These are phyloP conservation scores for Apostichopus japonicus DNA, from an alignment of 35 echinoderm and acorn worm genomes.

Conservation along the genomic window DNA sequence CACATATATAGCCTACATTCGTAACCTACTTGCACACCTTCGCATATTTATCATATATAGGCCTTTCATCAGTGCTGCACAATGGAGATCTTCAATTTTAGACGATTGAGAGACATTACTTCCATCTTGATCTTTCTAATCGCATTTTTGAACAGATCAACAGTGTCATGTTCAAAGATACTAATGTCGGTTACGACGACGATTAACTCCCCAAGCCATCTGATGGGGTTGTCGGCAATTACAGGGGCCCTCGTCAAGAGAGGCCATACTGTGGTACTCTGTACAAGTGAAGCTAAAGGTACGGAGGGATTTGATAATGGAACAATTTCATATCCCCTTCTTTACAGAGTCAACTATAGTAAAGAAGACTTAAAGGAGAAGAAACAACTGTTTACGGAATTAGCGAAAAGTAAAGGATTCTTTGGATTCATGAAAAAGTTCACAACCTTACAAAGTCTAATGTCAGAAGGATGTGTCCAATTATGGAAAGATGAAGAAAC, in stretches of 20 bases:
- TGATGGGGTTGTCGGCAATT: background rate
- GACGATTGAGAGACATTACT: no score
- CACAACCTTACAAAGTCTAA: background rate
- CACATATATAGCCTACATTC: no score
- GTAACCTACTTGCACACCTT: no score
- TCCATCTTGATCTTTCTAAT: background rate
- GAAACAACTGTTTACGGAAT: background rate
- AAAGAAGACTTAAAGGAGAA: slow-evolving; percentile 1
- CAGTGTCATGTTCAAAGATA: background rate
- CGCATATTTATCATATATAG: no score
- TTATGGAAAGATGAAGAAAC: slow-evolving; percentile 44
- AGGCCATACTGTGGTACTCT: background rate
- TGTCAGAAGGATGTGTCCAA: slow-evolving; percentile 26
- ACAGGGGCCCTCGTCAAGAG: background rate
- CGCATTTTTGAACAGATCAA: background rate
- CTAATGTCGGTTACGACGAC: background rate
- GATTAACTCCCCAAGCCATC: background rate
- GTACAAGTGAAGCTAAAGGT: background rate
- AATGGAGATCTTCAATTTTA: no score
- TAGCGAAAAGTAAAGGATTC: background rate
- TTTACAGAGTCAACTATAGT: background rate
- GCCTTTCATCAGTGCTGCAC: no score
- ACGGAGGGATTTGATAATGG: background rate
- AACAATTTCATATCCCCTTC: background rate
- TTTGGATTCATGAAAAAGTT: background rate